Evolutionary conservation across 2,888 invertebrate species (phyloP), one percentile per base, ranked within the genome.

Genomic region (Hydrotaea diabolus): DNA sequence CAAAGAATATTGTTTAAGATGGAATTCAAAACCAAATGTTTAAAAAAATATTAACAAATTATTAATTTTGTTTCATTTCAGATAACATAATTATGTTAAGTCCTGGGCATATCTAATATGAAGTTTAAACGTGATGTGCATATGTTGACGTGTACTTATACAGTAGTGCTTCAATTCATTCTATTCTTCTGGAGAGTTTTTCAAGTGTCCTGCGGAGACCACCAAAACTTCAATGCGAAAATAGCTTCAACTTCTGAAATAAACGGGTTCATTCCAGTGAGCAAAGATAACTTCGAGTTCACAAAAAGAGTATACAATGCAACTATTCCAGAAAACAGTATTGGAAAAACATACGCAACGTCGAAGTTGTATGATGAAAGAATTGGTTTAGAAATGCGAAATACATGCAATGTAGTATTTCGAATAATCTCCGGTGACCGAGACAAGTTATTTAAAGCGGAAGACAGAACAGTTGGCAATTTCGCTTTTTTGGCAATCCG

Each of bases 401-500:
- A 92, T 53, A 93, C 91, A 82, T 90, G 93, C 77, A 95, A 95
- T 87, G 94, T 98, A 71, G 96, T 96, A 87, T 99, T 96, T 93
- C 96, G 96, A 90, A 98, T 99, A 91, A 94, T 96, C 21, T 95
- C 95, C 89, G 98, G 98, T 64, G 98, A 98, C 93, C 95, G 95
- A 76, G 97, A 97, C 90, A 96, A 96, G 91, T 96, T 98, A 91
- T 99, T 99, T 93, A 98, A 97, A 92, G 97, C 97, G 9, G 98
- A 98, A 91, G 96, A 97, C 88, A 94, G 96, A 83, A 93, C 95
- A 83, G 96, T 99, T 76, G 99, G 99, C 53, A 98, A 99, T 93
- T 98, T 98, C 93, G 97, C 97, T 92, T 99, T 99, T 93, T 94
- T 99, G 77, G 94, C 96, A 77, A 95, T 99, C 83, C 94, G 98